Evolutionary conservation across 37 sponge, comb jelly and placozoan genomes (phyloP).

Genomic region (Ephydatia muelleri): DNA sequence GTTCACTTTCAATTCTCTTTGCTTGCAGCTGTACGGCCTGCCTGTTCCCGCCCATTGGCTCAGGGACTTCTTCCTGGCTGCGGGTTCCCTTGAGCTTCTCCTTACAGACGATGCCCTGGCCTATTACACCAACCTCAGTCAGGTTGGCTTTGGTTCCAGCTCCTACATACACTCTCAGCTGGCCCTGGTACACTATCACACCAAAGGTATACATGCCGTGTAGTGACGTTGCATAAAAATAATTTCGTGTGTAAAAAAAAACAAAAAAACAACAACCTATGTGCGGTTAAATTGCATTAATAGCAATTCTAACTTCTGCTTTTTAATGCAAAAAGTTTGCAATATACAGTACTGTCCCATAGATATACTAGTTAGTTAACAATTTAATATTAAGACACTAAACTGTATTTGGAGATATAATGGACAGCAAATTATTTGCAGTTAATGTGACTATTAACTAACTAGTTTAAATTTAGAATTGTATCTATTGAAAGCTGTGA

Average conservation of each 20-base stretch:
- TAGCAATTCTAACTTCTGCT: not conserved
- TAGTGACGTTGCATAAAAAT: not conserved
- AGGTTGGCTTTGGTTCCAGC: conserved; percentile 52
- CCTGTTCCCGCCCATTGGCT: conserved; percentile 86
- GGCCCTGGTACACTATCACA: conserved; percentile 70
- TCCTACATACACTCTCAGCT: conserved; percentile 61
- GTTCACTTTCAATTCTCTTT: not conserved
- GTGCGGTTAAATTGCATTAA: not conserved
- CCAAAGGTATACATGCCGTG: conserved; percentile 28
- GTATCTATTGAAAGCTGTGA: no score
- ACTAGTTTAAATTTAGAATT: no score
- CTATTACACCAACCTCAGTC: conserved; percentile 61
- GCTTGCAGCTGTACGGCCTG: conserved; percentile 54
- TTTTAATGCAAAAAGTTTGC: no score
- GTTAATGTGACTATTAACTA: no score
- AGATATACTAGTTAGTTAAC: no score
- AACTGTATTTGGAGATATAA: no score
- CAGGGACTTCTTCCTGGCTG: conserved; percentile 82
- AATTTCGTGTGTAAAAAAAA: no score
- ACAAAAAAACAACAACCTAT: no score
- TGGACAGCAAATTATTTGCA: no score
- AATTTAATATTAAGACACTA: no score
- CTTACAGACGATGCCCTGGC: conserved; percentile 77
- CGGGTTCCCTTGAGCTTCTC: conserved; percentile 68
- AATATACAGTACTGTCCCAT: no score